Base-by-base conservation (phyloP, 2,888 invertebrate genomes). In the Tenthredo scrophulariae region DNA sequence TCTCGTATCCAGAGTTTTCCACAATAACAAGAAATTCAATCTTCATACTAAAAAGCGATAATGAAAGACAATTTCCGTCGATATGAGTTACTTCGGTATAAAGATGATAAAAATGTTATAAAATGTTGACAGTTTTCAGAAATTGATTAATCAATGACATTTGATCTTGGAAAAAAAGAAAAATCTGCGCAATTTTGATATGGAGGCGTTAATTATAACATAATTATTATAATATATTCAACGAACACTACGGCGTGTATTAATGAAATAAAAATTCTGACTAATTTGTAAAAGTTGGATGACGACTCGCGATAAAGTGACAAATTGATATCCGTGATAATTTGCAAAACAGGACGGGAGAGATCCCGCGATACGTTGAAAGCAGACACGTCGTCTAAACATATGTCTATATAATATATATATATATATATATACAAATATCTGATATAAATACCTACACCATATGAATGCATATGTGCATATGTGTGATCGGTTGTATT, bases 1-100 rank as follows among this genome's bases (percentile, higher is more conserved):
- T 88, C 86, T 85, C 85, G 65, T 85, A 13, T 65, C 62, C 82
- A 7, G 70, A 54, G 15, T 70, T 82, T 82, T 22, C 82, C 72
- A 37, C 58, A 50, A 80, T 40, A 70, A 85, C 80, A 85, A 85
- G 80, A 82, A 50, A 80, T 82, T 54, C 26, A 85, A 85, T 82
- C 85, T 82, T 54, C 82, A 85, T 82, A 85, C 40, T 46, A 67
- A 54, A 67, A 54, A 80, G 18, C 43, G 79, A 82, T 33, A 43
- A 43, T 33, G 4, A 33, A 33, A 33, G 77, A 85, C 82, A 82
- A 85, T 84, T 82, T 62, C 22, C 26, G 22, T 15, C 80, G 7
- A 62, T 54, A 54, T 54, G 15, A 50, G 6, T 18, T 18, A 50
- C 50, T 15, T 15, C 1, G 50, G 50, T 50, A 50, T 50, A 18